Conservation (phyloP, 2,797 vertebrate species). For the Pangasius krempfi region DNA sequence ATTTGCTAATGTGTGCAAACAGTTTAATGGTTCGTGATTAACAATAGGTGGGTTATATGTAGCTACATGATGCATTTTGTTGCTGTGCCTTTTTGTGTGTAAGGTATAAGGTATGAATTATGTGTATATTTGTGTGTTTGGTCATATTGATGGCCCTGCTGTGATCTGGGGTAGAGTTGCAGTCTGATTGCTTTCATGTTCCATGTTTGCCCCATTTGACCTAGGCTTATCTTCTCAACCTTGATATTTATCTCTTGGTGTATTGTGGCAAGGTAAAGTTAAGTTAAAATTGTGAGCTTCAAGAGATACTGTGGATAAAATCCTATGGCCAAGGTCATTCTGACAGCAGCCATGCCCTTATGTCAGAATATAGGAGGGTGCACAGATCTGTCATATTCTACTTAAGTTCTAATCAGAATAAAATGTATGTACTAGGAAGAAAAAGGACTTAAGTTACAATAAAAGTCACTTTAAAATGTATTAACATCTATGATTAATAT, state of each 20-base stretch:
- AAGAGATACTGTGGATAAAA: conserved; percentile 4
- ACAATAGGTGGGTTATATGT: conserved; percentile 7
- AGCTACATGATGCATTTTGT: neutral
- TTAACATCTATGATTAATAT: neutral
- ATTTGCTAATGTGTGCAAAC: conserved; percentile 32
- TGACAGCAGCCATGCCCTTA: neutral
- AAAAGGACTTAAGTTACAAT: too few relatives aligned
- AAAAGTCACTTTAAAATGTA: neutral
- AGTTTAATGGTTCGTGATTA: neutral
- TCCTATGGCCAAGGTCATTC: neutral
- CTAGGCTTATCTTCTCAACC: conserved; percentile 3
- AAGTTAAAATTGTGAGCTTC: neutral
- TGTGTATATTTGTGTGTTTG: neutral
- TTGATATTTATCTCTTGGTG: neutral
- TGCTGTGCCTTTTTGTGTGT: neutral
- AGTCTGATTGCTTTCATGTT: neutral
- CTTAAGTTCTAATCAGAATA: neutral
- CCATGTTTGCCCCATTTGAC: conserved; percentile 21
- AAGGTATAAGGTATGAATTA: too few relatives aligned
- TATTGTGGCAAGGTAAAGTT: neutral
- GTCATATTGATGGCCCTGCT: neutral
- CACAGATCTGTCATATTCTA: too few relatives aligned
- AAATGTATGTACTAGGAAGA: neutral
- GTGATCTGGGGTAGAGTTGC: neutral
- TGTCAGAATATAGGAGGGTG: neutral